Conservation (phyloP, 2,113 vertebrate species). For the Ranitomeya imitator region DNA sequence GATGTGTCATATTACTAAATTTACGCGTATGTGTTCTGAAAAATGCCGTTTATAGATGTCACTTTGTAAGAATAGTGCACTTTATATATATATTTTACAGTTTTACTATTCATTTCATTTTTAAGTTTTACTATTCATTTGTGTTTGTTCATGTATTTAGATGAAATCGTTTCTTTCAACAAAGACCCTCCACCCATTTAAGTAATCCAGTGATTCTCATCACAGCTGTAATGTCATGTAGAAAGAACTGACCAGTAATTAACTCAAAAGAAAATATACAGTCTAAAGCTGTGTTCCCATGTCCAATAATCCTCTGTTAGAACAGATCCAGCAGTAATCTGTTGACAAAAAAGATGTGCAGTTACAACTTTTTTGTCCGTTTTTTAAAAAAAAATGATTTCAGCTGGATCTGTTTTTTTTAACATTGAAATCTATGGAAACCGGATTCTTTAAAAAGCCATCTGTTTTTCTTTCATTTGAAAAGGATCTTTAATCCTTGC, state of each 20-base stretch:
- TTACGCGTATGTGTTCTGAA: not conserved
- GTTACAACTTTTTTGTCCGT: too few relatives aligned
- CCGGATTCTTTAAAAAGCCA: too few relatives aligned
- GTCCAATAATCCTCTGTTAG: too few relatives aligned
- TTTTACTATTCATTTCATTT: not conserved
- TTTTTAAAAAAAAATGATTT: too few relatives aligned
- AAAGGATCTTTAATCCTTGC: too few relatives aligned
- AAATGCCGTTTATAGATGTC: slow-evolving; percentile 4
- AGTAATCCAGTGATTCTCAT: not conserved
- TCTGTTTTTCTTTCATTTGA: too few relatives aligned
- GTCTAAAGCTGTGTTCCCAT: too few relatives aligned
- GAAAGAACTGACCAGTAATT: not conserved
- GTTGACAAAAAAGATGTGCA: too few relatives aligned
- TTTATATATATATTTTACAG: not conserved
- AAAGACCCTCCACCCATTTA: not conserved
- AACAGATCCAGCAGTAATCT: too few relatives aligned
- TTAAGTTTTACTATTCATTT: not conserved
- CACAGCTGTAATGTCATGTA: not conserved
- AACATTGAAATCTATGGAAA: too few relatives aligned
- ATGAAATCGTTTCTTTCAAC: not conserved
- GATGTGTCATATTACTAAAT: not conserved
- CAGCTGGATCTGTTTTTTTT: too few relatives aligned
- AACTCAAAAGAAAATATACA: not conserved
- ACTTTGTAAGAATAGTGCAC: not conserved
- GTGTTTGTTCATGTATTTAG: slow-evolving; percentile 2